Evolutionary conservation across 2,888 invertebrate genomes (phyloP).

Genomic region (Podotricha telesiphe): DNA sequence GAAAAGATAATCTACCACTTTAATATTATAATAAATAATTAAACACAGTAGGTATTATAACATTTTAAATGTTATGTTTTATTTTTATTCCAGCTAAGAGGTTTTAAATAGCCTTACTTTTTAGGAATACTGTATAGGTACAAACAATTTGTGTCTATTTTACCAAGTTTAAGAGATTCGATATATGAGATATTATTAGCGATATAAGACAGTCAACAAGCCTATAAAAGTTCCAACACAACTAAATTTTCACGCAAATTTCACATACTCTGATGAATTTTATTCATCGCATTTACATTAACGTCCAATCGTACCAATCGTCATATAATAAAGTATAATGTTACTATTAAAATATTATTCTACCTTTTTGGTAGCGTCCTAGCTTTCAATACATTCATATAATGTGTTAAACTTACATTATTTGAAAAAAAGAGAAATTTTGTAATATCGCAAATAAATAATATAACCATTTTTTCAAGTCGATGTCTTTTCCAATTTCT

Average conservation of each 20-base stretch:
- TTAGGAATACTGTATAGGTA: too few species aligned
- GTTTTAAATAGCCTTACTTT: too few species aligned
- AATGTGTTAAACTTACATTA: slow-evolving; percentile 25
- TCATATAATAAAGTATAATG: slow-evolving; percentile 55
- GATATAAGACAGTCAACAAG: slow-evolving; percentile 2
- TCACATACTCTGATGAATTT: slow-evolving; percentile 57
- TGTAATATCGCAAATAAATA: not conserved
- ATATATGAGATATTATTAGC: not conserved
- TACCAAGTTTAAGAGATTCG: not conserved
- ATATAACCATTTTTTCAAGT: not conserved
- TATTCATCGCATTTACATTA: slow-evolving; percentile 57
- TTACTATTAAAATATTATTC: slow-evolving; percentile 56
- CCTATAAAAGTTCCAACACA: not conserved
- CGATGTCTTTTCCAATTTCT: not conserved
- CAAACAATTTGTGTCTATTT: not conserved
- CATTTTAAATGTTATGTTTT: too few species aligned
- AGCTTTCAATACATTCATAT: slow-evolving; percentile 54
- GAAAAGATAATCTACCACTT: too few species aligned
- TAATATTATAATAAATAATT: too few species aligned
- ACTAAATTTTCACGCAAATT: slow-evolving; percentile 42
- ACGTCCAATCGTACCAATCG: slow-evolving; percentile 57
- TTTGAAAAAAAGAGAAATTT: not conserved
- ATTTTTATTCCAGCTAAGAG: too few species aligned
- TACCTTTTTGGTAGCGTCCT: slow-evolving; percentile 74
- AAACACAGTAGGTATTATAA: too few species aligned